Evolutionary conservation across 2,113 vertebrate species (phyloP), one percentile per base, ranked within the genome.

Genomic region (Clarias gariepinus): DNA sequence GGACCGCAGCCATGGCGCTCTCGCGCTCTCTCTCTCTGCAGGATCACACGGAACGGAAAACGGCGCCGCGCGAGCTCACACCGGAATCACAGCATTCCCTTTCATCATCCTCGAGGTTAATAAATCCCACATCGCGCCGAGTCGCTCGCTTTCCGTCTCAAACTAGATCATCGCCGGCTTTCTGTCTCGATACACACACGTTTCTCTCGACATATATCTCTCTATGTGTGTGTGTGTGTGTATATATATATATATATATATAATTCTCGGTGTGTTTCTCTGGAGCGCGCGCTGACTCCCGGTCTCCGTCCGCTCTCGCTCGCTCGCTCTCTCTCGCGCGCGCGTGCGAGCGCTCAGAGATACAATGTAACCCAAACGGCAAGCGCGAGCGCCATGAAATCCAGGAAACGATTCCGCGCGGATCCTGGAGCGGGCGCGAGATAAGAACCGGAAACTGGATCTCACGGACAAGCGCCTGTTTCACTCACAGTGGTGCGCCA

Each of bases 1-100:
- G 94, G 94, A 95, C 94, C 92, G 91, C 92, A 93, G 95, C 95
- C 95, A 94, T 94, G 94, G 93, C 93, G 92, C 94, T 78, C 61
- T n/a, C 58, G 13, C 57, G 4, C 58, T 8, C 58, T 21, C 18
- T 7, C 18, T 92, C 86, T 85, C 66, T n/a, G 30, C 66, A 71
- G 88, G 90, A 92, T 92, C 88, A 47, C n/a, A 33, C 92, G 83
- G 92, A 87, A 84, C 91, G 91, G 91, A 85, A 91, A 92, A n/a
- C 85, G 73, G 85, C 90, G 81, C 81, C 83, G 87, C 83, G 57
- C 89, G 36, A 85, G 61, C 85, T 88, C 47, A 88, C 88, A 41
- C 47, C 84, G 87, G 53, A 89, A 85, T 86, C 90, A 85, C 3
- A 47, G 87, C 84, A 61, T 52, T 78, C 87, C 47, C 80, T 69